Evolutionary conservation across 2,888 invertebrate species (phyloP).

Genomic region (Drosophila austrosaltans): DNA sequence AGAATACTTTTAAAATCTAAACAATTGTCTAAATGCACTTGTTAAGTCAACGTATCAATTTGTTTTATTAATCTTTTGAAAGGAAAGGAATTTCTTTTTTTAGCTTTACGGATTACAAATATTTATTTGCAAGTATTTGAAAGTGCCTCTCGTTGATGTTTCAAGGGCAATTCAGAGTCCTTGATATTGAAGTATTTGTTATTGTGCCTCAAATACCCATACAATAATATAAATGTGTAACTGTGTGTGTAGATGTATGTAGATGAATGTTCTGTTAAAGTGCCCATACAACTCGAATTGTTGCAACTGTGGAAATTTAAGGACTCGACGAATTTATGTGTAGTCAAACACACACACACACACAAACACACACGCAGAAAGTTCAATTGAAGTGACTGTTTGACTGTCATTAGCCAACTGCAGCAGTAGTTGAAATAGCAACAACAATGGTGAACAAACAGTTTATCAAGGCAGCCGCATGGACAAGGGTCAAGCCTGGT

Average conservation of each 20-base stretch:
- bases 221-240: background rate
- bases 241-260: background rate
- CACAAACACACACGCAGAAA: conserved; percentile 19
- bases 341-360: conserved; percentile 27
- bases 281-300: background rate
- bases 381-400: conserved; percentile 47
- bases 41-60: background rate
- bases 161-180: background rate
- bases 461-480: conserved; percentile 57
- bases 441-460: conserved; percentile 40
- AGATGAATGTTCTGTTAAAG: conserved; percentile 1
- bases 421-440: conserved; percentile 35
- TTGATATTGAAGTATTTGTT: conserved; percentile 5
- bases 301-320: conserved; percentile 13
- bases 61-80: background rate
- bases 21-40: background rate
- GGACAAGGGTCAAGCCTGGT: conserved; percentile 42
- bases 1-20: background rate
- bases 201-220: background rate
- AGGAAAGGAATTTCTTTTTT: background rate
- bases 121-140: background rate
- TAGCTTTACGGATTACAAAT: background rate
- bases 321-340: background rate
- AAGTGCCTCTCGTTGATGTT: background rate
- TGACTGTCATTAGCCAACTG: conserved; percentile 69